Conservation (phyloP, 1,140 invertebrate genomes). For the Heliconius himera region DNA sequence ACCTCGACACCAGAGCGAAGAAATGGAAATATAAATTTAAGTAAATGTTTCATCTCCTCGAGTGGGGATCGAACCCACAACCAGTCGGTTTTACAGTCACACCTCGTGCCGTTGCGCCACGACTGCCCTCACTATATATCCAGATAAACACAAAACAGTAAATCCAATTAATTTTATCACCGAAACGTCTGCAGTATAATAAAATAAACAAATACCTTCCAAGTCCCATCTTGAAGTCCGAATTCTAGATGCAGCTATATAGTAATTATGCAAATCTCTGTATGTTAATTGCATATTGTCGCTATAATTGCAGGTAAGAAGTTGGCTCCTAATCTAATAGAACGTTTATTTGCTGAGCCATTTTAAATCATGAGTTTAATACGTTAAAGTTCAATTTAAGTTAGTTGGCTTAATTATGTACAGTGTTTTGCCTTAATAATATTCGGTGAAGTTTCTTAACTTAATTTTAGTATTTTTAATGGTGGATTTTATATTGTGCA, state of each 20-base stretch:
- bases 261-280: slow-evolving; percentile 6
- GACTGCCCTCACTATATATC: no score
- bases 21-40: no score
- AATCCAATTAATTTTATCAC: slow-evolving; percentile 7
- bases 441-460: neutral
- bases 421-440: slow-evolving; percentile 2
- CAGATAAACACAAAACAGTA: neutral
- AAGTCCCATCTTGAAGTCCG: slow-evolving; percentile 10
- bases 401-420: neutral
- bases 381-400: neutral
- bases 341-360: neutral
- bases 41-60: no score
- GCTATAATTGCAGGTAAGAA: slow-evolving; percentile 13
- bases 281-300: slow-evolving; percentile 14
- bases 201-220: neutral
- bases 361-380: neutral
- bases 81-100: no score
- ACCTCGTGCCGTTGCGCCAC: no score
- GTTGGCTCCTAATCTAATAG: slow-evolving; percentile 6
- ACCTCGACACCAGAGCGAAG: no score
- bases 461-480: neutral
- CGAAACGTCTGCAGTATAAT: neutral
- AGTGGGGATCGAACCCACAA: no score
- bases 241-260: slow-evolving; percentile 3
- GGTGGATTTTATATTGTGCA: neutral